phyloP scores from a whole-genome alignment of 35 echinoderm and acorn worm species.

The Amphiura filiformis region DNA sequence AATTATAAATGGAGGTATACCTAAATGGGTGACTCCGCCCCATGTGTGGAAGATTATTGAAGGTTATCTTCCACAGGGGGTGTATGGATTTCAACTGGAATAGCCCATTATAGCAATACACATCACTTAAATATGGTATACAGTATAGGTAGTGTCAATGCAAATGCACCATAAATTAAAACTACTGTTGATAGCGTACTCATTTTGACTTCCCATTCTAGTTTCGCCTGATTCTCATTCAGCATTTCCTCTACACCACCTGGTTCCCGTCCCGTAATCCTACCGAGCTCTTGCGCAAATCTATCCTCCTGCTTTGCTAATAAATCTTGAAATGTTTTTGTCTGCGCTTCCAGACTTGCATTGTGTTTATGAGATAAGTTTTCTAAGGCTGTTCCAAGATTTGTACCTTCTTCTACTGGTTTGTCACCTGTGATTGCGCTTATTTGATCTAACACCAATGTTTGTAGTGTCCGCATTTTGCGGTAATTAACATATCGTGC shows the following conservation, averaged over 20 bases:
- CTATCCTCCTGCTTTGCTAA: constrained; percentile 49
- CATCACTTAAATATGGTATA: constrained; percentile 95
- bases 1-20: no score
- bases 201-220: constrained; percentile 99
- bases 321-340: constrained; percentile 31
- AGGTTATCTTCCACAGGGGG: no score
- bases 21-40: no score
- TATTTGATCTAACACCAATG: constrained; percentile 53
- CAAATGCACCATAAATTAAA: constrained; percentile 96
- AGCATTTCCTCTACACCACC: constrained; percentile 69
- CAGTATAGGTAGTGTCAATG: constrained; percentile 83
- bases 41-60: no score
- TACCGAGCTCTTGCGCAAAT: constrained; percentile 61
- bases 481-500: constrained; percentile 64
- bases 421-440: constrained; percentile 16
- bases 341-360: constrained; percentile 44
- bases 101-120: no score
- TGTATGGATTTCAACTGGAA: no score
- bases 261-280: constrained; percentile 34
- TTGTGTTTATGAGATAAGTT: constrained; percentile 37
- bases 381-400: constrained; percentile 26
- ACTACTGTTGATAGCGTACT: constrained; percentile 92
- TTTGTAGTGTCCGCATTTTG: constrained; percentile 53
- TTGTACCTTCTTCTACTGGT: neutral
- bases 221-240: constrained; percentile 64